Conservation (phyloP, 1,140 invertebrate species). For the Cherax destructor region DNA sequence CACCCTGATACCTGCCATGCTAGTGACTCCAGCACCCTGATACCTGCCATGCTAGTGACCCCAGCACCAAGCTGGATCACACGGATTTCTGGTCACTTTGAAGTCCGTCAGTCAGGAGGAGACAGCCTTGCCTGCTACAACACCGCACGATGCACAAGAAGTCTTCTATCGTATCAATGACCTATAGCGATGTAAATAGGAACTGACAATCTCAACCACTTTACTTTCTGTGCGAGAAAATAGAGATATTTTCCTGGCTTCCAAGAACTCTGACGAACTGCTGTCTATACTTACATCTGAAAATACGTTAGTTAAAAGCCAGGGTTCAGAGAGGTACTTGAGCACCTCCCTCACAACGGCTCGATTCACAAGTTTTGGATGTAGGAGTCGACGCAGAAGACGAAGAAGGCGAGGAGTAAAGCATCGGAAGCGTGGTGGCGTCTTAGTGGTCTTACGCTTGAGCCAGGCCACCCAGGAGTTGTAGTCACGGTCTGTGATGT, state of each 20-base stretch:
- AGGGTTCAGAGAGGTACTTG: conserved; percentile 85
- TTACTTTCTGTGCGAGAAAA: not conserved
- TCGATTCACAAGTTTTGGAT: conserved; percentile 84
- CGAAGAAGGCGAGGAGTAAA: conserved; percentile 81
- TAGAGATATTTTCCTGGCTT: not conserved
- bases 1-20: no score
- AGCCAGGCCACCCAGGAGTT: conserved; percentile 84
- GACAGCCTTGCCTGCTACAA: not conserved
- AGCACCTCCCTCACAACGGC: conserved; percentile 83
- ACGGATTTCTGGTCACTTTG: not conserved
- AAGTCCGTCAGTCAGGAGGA: not conserved
- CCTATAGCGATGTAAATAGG: not conserved
- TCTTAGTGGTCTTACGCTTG: conserved; percentile 82
- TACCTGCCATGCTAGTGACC: no score
- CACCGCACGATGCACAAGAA: not conserved
- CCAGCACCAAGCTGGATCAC: no score
- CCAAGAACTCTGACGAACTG: not conserved
- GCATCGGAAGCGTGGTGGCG: conserved; percentile 80
- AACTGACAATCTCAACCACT: not conserved
- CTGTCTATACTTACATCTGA: not conserved
- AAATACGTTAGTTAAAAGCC: conserved; percentile 77
- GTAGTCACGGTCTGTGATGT: conserved; percentile 81
- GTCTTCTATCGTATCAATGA: not conserved
- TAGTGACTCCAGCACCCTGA: no score
- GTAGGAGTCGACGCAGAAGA: conserved; percentile 84